Base-by-base conservation (phyloP, 1,140 invertebrate species). In the Listronotus bonariensis region DNA sequence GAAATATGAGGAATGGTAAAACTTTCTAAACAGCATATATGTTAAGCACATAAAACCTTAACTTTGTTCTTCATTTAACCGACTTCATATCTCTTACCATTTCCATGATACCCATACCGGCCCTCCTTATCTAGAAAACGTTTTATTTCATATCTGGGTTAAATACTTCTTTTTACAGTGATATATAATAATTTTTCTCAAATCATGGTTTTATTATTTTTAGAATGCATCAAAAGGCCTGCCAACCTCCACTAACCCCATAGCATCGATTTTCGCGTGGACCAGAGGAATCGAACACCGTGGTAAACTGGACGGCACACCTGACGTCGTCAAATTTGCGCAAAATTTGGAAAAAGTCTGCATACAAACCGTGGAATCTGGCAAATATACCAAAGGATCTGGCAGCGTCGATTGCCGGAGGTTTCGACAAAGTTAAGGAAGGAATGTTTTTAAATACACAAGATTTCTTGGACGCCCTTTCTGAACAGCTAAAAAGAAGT, bases 261-360 rank as follows among this genome's bases (percentile, higher is more conserved):
- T 95, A 67, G 93, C 93, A 5, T 95, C 92, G 6, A 95, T 96
- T 68, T 96, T 92, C 83, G 93, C 93, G 1, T 96, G 93, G 93
- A 93, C 92, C 3, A 79, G 92, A 42, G 93, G 93, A 11, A 81
- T 96, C 17, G 82, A 86, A 41, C 93, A 96, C 76, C 83, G 93
- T 68, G 93, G 91, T 26, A 90, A 90, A 74, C 80, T 96, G 3
- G 93, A 96, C 73, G 80, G 82, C 43, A 95, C 92, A 53, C 81
- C 85, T 0, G 89, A 90, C 36, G 79, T 95, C 40, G 82, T 81
- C 12, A 85, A 83, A 15, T 85, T 85, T 70, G 80, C 82, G 0
- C 62, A 77, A 10, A 75, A 80, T 15, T 72, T 85, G 26, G 84
- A 85, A 73, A 79, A 83, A 74, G 91, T 92, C 1, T 96, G 93